Conservation (phyloP, 2,113 vertebrate species). For the Anas platyrhynchos region DNA sequence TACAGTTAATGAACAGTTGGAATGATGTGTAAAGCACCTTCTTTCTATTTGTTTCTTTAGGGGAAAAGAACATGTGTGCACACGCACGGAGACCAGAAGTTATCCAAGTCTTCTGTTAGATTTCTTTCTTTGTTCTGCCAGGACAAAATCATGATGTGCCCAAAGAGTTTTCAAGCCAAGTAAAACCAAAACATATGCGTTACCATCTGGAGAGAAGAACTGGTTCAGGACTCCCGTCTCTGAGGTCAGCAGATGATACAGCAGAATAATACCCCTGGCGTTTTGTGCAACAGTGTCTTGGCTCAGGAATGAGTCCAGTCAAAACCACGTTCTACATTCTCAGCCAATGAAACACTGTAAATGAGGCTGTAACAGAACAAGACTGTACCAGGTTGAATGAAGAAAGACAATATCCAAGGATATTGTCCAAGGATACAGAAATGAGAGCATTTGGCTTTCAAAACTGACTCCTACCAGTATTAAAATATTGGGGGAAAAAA, state of each 20-base stretch:
- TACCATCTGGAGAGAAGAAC: neutral
- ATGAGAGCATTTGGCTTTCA: neutral
- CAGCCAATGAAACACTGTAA: slow-evolving; percentile 52
- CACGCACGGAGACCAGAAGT: neutral
- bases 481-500: neutral
- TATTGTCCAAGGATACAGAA: neutral
- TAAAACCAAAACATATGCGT: slow-evolving; percentile 17
- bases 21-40: neutral
- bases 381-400: neutral
- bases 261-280: neutral
- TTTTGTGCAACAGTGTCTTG: slow-evolving; percentile 40
- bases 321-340: slow-evolving; percentile 64
- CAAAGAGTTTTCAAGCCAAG: neutral
- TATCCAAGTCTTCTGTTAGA: neutral
- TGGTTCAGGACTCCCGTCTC: neutral
- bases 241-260: slow-evolving; percentile 58
- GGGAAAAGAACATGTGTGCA: neutral
- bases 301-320: neutral
- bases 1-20: neutral
- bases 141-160: neutral
- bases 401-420: neutral
- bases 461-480: neutral
- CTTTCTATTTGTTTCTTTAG: neutral
- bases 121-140: neutral
- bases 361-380: neutral